These are phyloP conservation scores for Thermophis baileyi DNA, from an alignment of 2,113 vertebrate species.

Conservation along the genomic window DNA sequence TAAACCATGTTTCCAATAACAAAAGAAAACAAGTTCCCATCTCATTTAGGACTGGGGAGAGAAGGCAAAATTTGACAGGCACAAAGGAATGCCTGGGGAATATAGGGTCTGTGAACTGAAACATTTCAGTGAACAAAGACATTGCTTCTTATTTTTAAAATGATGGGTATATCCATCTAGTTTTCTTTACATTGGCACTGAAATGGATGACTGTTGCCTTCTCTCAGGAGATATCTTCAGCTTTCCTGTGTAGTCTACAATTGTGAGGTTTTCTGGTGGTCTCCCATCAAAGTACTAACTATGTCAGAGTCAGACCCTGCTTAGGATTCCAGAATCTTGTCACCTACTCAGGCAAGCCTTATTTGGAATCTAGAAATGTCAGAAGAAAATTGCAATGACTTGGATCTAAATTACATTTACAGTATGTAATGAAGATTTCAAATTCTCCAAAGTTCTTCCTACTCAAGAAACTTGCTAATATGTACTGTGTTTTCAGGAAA, in stretches of 20 bases:
- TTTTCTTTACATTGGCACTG: neutral
- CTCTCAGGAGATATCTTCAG: neutral
- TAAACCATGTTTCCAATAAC: neutral
- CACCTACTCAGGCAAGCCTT: neutral
- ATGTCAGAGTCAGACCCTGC: neutral
- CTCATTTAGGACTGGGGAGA: neutral
- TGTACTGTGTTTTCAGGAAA: slow-evolving; percentile 79
- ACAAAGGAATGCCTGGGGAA: neutral
- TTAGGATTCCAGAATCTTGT: neutral
- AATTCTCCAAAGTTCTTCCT: neutral
- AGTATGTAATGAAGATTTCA: neutral
- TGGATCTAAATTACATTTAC: neutral
- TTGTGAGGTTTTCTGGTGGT: neutral
- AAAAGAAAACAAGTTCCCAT: neutral
- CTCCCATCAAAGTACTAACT: neutral
- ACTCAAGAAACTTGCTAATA: slow-evolving; percentile 25
- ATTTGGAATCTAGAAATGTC: neutral
- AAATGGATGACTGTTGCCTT: neutral
- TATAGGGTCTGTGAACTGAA: neutral
- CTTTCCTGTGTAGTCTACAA: neutral
- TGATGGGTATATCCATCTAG: neutral
- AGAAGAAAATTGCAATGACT: neutral
- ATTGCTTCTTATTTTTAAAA: neutral
- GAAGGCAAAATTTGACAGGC: neutral
- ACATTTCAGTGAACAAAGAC: neutral